A percentile compares a stretch with the other conserved stretches of the same genome.
phyloP scores from a whole-genome alignment of 2,888 invertebrate species.

The Stenolophus ochropezus region DNA sequence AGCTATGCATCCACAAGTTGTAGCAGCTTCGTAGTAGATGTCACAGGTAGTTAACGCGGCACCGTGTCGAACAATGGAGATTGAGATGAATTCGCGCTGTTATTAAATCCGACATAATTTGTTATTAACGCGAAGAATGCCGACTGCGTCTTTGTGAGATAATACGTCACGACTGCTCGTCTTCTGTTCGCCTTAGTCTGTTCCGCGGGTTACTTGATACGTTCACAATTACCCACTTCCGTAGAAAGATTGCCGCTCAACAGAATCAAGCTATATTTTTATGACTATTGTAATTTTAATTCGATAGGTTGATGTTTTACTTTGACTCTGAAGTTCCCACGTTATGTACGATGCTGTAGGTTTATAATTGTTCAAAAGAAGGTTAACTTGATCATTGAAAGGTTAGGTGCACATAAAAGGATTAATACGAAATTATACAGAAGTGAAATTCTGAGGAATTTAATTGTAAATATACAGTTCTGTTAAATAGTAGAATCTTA shows the following conservation, averaged over 20 bases:
- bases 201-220: conserved; percentile 9
- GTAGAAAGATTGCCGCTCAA: background rate
- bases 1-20: background rate
- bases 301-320: background rate
- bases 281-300: background rate
- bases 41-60: conserved; percentile 30
- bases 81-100: conserved; percentile 20
- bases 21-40: conserved; percentile 7
- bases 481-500: background rate
- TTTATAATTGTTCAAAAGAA: background rate
- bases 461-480: background rate
- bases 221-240: conserved; percentile 8
- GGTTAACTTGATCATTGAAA: background rate
- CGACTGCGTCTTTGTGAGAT: conserved; percentile 31
- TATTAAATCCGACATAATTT: conserved; percentile 37
- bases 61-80: conserved; percentile 23
- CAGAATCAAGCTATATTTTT: background rate
- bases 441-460: background rate
- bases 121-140: conserved; percentile 37
- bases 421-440: background rate
- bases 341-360: background rate
- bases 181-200: background rate
- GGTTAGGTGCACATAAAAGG: background rate
- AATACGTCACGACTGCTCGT: conserved; percentile 26
- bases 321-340: background rate